These are phyloP conservation scores for Alcis repandata DNA, from an alignment of 2,888 invertebrate genomes.

Conservation along the genomic window DNA sequence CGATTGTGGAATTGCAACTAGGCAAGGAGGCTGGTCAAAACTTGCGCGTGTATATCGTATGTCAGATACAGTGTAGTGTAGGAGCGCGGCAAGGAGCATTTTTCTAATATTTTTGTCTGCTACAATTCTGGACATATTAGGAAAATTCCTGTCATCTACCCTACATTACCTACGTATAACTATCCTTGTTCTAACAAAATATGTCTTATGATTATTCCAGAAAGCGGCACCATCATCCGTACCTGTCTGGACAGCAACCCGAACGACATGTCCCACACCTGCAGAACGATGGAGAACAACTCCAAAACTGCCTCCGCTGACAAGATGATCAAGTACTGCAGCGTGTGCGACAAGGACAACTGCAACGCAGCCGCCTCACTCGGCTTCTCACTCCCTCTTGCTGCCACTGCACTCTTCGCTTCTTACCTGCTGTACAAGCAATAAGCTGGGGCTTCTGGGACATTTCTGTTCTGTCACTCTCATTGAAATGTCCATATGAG, in stretches of 20 bases:
- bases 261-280: conserved; percentile 66
- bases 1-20: too few relatives aligned
- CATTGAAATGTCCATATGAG: not conserved
- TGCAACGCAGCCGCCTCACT: conserved; percentile 83
- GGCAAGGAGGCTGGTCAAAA: too few relatives aligned
- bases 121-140: too few relatives aligned
- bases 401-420: conserved; percentile 65
- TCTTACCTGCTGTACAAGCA: conserved; percentile 74
- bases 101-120: too few relatives aligned
- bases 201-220: conserved; percentile 58
- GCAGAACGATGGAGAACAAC: conserved; percentile 60
- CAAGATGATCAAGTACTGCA: conserved; percentile 69
- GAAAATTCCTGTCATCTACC: too few relatives aligned
- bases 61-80: too few relatives aligned
- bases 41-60: too few relatives aligned
- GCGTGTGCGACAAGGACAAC: conserved; percentile 81
- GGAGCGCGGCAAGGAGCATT: too few relatives aligned
- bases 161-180: too few relatives aligned
- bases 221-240: conserved; percentile 69
- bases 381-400: conserved; percentile 70
- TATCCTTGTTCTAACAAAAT: too few relatives aligned
- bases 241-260: conserved; percentile 77
- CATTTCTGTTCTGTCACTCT: not conserved
- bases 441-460: conserved; percentile 52
- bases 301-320: conserved; percentile 51